Evolutionary conservation across 2,113 vertebrate species (phyloP).

Genomic region (Hassar affinis): DNA sequence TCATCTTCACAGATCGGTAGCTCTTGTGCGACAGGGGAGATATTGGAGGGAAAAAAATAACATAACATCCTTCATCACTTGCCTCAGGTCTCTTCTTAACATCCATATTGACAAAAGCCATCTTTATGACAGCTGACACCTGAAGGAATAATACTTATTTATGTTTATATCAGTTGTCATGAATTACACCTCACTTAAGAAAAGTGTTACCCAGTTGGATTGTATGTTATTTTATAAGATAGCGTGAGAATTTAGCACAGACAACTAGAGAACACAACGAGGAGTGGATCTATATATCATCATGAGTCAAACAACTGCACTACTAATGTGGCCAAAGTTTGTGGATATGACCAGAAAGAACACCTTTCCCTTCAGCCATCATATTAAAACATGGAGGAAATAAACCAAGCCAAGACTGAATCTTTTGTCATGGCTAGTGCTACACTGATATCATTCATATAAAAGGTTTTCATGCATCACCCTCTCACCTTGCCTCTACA

Average conservation of each 20-base stretch:
- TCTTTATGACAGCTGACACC: background rate
- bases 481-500: conserved; percentile 1
- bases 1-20: background rate
- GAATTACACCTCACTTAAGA: background rate
- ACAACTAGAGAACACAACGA: background rate
- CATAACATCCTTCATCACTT: background rate
- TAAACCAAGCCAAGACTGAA: background rate
- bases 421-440: background rate
- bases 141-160: background rate
- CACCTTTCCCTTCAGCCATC: background rate
- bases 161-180: background rate
- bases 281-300: conserved; percentile 34
- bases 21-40: background rate
- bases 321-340: conserved; percentile 28
- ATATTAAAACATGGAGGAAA: background rate
- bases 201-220: background rate
- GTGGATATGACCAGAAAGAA: conserved; percentile 30
- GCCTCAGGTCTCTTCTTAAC: background rate
- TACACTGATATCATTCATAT: conserved; percentile 5
- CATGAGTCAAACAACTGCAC: conserved; percentile 41
- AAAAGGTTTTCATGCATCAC: conserved; percentile 1
- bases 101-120: background rate
- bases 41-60: background rate
- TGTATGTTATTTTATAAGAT: background rate
- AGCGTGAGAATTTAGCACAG: background rate